Base-by-base conservation (phyloP, 1,140 invertebrate species). In the Coboldia fuscipes region DNA sequence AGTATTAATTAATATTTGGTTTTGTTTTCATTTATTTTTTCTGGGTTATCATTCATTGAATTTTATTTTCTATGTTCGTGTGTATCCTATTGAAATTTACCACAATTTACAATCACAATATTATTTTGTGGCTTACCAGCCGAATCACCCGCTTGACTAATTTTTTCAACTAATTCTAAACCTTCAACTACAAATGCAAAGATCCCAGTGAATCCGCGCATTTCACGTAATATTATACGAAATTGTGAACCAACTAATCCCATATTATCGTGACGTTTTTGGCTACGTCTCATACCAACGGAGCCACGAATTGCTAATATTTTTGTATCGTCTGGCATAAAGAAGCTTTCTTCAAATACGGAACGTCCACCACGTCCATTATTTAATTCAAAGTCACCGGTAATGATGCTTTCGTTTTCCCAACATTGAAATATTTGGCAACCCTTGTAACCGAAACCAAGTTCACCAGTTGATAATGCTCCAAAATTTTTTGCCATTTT, bases 401-500 rank as follows among this genome's bases (percentile, higher is more conserved):
- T 77, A 38, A 79, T 80, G 3, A 80, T 71, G 42, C 75, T 78
- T 47, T 82, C 76, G 21, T 72, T 73, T 42, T 73, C 73, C 77
- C 77, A 82, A 43, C 77, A 80, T 44, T 82, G 77, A 48, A 82
- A 82, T 37, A 83, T 70, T 33, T 66, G 60, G 50, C 78, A 83
- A 10, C 77, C 76, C 38, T 75, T 75, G 46, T 81, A 83, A 18
- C 77, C 73, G 35, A 75, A 65, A 9, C 80, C 80, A 15, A 70
- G 63, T 42, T 84, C 79, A 2, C 82, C 79, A 0, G 75, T 80
- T 9, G 77, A 69, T 3, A 93, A 57, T 1, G 74, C 63, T 37
- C 71, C 66, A 54, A 92, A 93, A 55, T 93, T 93, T 49, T 83
- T 79, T 16, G 79, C 75, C 67, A 92, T 93, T 47, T 76, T 83